Base-by-base conservation (phyloP, 2,113 vertebrate species). In the Emydocephalus ijimae region DNA sequence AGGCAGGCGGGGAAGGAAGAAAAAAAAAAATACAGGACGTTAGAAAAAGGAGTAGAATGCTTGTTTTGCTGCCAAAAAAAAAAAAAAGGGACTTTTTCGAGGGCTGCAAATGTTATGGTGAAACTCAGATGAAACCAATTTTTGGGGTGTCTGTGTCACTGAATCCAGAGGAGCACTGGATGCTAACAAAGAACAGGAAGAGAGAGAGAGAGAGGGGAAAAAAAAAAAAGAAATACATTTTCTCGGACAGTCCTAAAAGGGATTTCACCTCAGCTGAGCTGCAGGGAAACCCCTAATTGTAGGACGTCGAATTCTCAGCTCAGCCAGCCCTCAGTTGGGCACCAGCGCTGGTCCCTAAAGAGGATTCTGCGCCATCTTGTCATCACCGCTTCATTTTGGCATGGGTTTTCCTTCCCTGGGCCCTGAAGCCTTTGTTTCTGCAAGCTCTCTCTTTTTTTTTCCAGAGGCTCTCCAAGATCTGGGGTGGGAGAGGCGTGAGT, bases 11-110 rank as follows among this genome's bases (percentile, higher is more conserved):
- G n/a, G 10, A 3, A 20, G 55, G 3, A 4, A 34, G 8, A 9
- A 55, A 5, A 29, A 55, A 5, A 29, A 18, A 11, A 9, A 3
- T 11, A 20, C 0, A 2, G 8, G 7, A 26, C 0, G 1, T 18
- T 10, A 14, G 81, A 81, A 34, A 43, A 34, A 23, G n/a, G 10
- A 24, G 26, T 39, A 39, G 39, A 43, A 64, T 43, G 57, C 1
- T 39, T 48, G 3, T 5, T 45, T 54, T 34, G 29, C 48, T 69
- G 26, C 11, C 39, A 2, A 39, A 39, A 39, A 39, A 39, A 7
- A 23, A 56, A 56, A 56, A 56, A 21, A 6, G 5, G 1, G 1
- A 9, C 7, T 8, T 43, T 52, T 21, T 9, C 1, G 8, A 1
- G 48, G 11, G 29, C 59, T 50, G 15, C 10, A 8, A 23, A 52